phyloP scores from a whole-genome alignment of 2,888 invertebrate genomes.

The Celastrina argiolus region DNA sequence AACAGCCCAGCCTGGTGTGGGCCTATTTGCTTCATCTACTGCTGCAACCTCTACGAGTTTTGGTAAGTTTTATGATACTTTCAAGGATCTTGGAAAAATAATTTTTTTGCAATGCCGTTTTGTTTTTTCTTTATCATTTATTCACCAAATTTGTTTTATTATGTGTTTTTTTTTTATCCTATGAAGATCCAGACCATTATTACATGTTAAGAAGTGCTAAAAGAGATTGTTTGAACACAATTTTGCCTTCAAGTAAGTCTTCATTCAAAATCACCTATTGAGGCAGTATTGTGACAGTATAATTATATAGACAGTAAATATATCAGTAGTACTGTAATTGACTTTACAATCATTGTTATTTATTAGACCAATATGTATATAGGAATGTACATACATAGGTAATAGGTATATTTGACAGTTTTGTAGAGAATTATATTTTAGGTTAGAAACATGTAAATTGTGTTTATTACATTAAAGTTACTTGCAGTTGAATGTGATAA shows the following conservation, averaged over 20 bases:
- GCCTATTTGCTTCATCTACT: conserved; percentile 48
- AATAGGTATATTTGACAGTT: too few relatives aligned
- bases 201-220: conserved; percentile 46
- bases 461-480: too few relatives aligned
- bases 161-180: neutral
- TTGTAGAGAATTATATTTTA: too few relatives aligned
- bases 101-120: neutral
- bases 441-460: too few relatives aligned
- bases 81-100: neutral
- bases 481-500: neutral
- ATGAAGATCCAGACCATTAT: neutral
- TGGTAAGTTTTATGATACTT: conserved; percentile 44
- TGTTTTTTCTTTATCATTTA: neutral
- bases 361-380: neutral
- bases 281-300: neutral
- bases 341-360: neutral
- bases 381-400: too few relatives aligned
- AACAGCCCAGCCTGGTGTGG: conserved; percentile 47
- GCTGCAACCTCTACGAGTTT: conserved; percentile 52
- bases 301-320: too few relatives aligned
- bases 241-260: conserved; percentile 37
- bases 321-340: too few relatives aligned
- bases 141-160: neutral
- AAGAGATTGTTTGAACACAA: conserved; percentile 50
- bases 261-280: neutral